Base-by-base conservation (phyloP, 2,797 vertebrate genomes). In the Sebastes baramenuke region DNA sequence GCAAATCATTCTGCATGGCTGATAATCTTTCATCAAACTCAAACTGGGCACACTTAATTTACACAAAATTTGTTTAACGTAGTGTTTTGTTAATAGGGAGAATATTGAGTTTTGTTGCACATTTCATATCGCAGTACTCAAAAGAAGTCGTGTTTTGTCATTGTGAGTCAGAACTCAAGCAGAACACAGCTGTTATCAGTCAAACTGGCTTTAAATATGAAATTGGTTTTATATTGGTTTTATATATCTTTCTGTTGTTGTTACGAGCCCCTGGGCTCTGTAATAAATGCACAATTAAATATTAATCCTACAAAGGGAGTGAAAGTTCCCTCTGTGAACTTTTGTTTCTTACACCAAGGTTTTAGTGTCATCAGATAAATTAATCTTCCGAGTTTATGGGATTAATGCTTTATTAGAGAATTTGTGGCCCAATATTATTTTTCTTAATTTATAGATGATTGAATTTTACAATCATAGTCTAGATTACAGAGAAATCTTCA, bases 201-300 rank as follows among this genome's bases (percentile, higher is more conserved):
- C 60, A 79, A 70, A 85, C 88, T 72, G 62, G 16, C 30, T 20
- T 69, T 42, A 79, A 79, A 78, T 32, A 2, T 60, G 16, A 75
- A 87, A 85, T 24, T n/a, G 56, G 30, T 72, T 85, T 82, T 68
- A 74, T 73, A 80, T 87, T 81, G 71, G 62, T 81, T 84, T 84
- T 52, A 74, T 60, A n/a, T 52, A 52, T 71, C n/a, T 60, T 46
- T 69, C 52, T 42, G n/a, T 13, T 75, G 12, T 61, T 84, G 4
- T 72, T 77, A 56, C 77, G 18, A 72, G 34, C 38, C 68, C 18
- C n/a, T 42, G 13, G 76, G 69, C 72, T 82, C 30, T 83, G 60
- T 80, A 82, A 87, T 87, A 87, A 83, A 80, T 4, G 0, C 24
- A 12, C 4, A 27, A 65, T 84, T 16, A 86, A 81, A 84, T 81